Evolutionary conservation across 1,140 invertebrate genomes (phyloP), one percentile per base, ranked within the genome.

Genomic region (Monomorium pharaonis): DNA sequence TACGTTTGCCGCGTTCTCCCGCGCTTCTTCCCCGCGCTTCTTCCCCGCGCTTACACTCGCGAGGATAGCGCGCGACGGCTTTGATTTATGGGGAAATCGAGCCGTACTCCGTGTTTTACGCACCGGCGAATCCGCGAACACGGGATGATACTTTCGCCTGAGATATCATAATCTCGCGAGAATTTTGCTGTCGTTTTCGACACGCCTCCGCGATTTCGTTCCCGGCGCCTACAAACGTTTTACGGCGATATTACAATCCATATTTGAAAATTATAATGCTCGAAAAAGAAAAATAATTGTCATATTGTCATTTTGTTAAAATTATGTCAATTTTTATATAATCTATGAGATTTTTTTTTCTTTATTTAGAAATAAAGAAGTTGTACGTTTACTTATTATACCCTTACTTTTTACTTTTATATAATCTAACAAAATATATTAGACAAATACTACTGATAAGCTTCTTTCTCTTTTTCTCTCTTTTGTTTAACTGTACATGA

Each of bases 61-160:
- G 51, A 16, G 70, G 75, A 90, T 80, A 89, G 67, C 85, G 67
- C 78, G 65, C 67, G 81, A 83, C 72, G 76, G 86, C 88, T 92
- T 86, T 91, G 91, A 92, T 92, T 92, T 90, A 92, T 89, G 91
- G 30, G 65, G 56, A 89, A 92, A 91, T 91, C 70, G 80, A 85
- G 72, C n/a, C 85, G 63, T 67, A 85, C 84, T 42, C 86, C 91
- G 86, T 90, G 90, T 92, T 67, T 67, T 92, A 92, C 91, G 90
- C 86, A 69, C 69, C 78, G 56, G 58, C 67, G 69, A 87, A 89
- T 84, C 80, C 74, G 80, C 72, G 87, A 58, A 88, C 72, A 67
- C 65, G 78, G 60, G 56, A 58, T 72, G 67, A 77, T 76, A 87
- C 89, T 84, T 80, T 84, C 84, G 49, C 33, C 58, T 18, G 37